A percentile compares a stretch with the other conserved stretches of the same genome.
These are phyloP conservation scores for Aphelinus certus DNA, from an alignment of 1,140 invertebrate species.

Conservation along the genomic window DNA sequence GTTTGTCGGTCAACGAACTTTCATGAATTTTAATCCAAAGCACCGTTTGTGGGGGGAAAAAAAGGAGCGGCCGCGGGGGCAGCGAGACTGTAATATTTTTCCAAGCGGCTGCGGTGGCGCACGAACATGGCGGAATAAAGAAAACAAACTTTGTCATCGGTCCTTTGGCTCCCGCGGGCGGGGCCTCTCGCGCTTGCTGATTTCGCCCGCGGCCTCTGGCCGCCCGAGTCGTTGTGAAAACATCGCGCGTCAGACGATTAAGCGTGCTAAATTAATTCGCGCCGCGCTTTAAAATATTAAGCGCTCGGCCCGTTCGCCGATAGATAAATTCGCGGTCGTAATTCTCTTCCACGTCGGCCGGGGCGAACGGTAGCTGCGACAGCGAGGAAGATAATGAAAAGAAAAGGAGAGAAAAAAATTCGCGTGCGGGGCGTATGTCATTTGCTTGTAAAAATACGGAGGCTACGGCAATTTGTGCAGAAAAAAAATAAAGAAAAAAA, in stretches of 20 bases:
- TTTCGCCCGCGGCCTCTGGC: not conserved
- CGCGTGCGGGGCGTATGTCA: slow-evolving; percentile 43
- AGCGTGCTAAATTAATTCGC: slow-evolving; percentile 19
- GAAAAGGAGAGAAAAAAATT: not conserved
- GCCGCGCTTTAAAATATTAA: not conserved
- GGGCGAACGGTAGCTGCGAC: slow-evolving; percentile 31
- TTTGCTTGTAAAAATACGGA: slow-evolving; percentile 55
- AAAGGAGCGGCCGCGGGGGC: not conserved
- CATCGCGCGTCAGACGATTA: not conserved
- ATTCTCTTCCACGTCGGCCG: slow-evolving; percentile 21
- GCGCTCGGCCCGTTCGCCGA: not conserved
- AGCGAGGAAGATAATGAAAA: not conserved
- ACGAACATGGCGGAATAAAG: slow-evolving; percentile 45
- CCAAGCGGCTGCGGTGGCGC: slow-evolving; percentile 40
- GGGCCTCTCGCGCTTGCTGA: not conserved
- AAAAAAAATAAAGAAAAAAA: slow-evolving; percentile 41
- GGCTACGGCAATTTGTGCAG: slow-evolving; percentile 48
- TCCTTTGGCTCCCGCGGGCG: slow-evolving; percentile 26
- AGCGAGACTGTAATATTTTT: slow-evolving; percentile 51
- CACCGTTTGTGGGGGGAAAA: slow-evolving; percentile 34
- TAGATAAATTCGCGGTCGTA: slow-evolving; percentile 24
- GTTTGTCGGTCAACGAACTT: slow-evolving; percentile 46
- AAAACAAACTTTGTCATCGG: slow-evolving; percentile 55
- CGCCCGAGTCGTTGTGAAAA: no score
- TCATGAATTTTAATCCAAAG: slow-evolving; percentile 57